Evolutionary conservation across 2,888 invertebrate genomes (phyloP), one percentile per base, ranked within the genome.

Genomic region (Melangyna quadrimaculata): DNA sequence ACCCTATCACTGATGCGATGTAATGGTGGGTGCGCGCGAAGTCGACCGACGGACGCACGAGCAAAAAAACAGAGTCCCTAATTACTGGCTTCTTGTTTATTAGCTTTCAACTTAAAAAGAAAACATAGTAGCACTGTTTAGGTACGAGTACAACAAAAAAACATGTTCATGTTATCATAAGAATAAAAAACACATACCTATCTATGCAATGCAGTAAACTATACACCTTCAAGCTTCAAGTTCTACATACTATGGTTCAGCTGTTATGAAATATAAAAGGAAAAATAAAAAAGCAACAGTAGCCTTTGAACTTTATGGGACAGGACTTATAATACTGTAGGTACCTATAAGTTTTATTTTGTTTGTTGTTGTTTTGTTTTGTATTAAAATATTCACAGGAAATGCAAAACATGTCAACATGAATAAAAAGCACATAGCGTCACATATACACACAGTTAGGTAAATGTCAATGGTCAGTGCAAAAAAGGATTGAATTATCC

Each of bases 401-500:
- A 27, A 63, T 63, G 32, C 67, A 32, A 43, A 27, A 35, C 51
- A 51, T 48, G 35, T 27, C 70, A 35, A 27, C 48, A 37, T 37
- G 37, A 14, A 27, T 32, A 35, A 27, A 37, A 40, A 43, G 14
- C 22, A 37, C 35, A 57, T 32, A 17, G 17, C 32, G 17, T n/a
- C 43, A n/a, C 61, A 70, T 40, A n/a, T n/a, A n/a, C n/a, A n/a
- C n/a, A 35, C 48, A 67, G 27, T 67, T 22, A 0, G 19, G 12
- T 65, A 63, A 24, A 40, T 57, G 69, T 29, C 70, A 77, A 81
- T 59, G 77, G 77, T 70, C 59, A 82, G 65, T 53, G 27, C 9
- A 22, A n/a, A 78, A 63, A 67, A 73, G 78, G 37, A 82, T 78
- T 82, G 82, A 82, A 82, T 69, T 82, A 82, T 82, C 71, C 72